phyloP scores from a whole-genome alignment of 64 coral and sea anemone species.

The Porites australiensis region DNA sequence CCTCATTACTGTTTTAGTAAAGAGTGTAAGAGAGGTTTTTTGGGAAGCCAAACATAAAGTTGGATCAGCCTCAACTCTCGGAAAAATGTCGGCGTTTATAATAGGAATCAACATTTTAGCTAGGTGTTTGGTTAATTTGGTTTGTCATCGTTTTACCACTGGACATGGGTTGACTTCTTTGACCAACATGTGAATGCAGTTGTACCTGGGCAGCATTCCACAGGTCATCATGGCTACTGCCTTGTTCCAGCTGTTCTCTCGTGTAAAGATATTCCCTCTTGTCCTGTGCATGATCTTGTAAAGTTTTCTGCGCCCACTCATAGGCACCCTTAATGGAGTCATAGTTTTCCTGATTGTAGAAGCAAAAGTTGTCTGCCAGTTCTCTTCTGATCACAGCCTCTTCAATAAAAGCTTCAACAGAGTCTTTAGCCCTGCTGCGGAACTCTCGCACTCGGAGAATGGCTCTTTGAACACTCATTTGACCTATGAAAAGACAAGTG shows the following conservation, averaged over 20 bases:
- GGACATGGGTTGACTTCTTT: no score
- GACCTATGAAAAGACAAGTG: background rate
- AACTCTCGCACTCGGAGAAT: constrained; percentile 65
- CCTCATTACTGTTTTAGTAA: no score
- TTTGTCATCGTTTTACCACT: no score
- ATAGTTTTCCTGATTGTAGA: constrained; percentile 73
- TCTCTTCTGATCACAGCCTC: constrained; percentile 76
- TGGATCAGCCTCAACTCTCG: no score
- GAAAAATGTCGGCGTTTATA: no score
- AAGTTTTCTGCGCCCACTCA: constrained; percentile 79
- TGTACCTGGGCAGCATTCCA: constrained; percentile 94
- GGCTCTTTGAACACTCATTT: constrained; percentile 77
- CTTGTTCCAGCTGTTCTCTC: constrained; percentile 64
- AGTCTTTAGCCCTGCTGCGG: constrained; percentile 63
- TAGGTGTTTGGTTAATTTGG: no score
- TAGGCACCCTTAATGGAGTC: constrained; percentile 61
- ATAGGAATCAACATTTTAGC: no score
- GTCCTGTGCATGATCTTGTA: constrained; percentile 66
- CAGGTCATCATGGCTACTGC: constrained; percentile 71
- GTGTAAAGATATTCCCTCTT: constrained; percentile 75
- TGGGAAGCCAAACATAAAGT: no score
- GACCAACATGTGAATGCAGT: no score
- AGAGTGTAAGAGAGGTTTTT: no score
- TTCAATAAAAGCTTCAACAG: constrained; percentile 85
- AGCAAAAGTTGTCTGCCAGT: constrained; percentile 78